These are phyloP conservation scores for Channallabes apus DNA, from an alignment of 2,797 vertebrate species.

Conservation along the genomic window DNA sequence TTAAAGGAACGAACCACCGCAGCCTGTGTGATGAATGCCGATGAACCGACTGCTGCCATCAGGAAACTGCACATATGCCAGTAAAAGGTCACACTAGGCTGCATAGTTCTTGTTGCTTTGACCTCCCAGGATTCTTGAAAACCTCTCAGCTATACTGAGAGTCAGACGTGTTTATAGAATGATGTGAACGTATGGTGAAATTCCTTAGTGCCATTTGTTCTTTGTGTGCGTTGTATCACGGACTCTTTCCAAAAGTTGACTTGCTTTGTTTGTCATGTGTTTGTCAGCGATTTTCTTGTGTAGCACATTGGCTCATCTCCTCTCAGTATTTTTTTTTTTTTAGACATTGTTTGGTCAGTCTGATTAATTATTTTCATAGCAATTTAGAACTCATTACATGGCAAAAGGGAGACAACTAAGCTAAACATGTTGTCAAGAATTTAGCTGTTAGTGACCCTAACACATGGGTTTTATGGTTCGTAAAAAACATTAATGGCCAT, in stretches of 20 bases:
- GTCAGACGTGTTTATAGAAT: slow-evolving; percentile 23
- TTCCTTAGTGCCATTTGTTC: background rate
- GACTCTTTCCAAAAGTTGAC: background rate
- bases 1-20: slow-evolving; percentile 31
- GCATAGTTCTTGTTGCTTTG: slow-evolving; percentile 30
- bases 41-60: slow-evolving; percentile 34
- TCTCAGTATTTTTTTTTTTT: background rate
- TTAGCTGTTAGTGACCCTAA: background rate
- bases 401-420: background rate
- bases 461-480: slow-evolving; percentile 14
- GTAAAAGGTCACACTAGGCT: slow-evolving; percentile 48
- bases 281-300: background rate
- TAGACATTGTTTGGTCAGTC: background rate
- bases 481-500: background rate
- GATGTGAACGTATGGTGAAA: background rate
- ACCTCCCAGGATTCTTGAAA: slow-evolving; percentile 42
- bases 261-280: background rate
- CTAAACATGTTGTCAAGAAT: background rate
- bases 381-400: background rate
- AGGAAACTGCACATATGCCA: slow-evolving; percentile 23
- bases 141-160: slow-evolving; percentile 28
- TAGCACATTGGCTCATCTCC: background rate
- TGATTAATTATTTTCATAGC: background rate
- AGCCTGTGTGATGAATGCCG: slow-evolving; percentile 12
- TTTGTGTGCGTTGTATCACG: slow-evolving; percentile 5